These are phyloP conservation scores for Asarcornis scutulata DNA, from an alignment of 2,113 vertebrate genomes.

Conservation along the genomic window DNA sequence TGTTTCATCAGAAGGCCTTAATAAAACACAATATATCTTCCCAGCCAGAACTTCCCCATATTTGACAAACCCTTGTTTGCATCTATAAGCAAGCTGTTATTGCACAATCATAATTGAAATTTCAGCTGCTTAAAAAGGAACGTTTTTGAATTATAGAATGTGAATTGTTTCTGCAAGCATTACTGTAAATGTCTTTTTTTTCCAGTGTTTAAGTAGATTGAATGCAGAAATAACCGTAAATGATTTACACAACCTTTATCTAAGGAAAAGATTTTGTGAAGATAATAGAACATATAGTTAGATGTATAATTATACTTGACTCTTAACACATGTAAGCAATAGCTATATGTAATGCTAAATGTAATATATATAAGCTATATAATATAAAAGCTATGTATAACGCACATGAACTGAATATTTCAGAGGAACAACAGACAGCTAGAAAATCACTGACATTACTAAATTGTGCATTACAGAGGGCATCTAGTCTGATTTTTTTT, in stretches of 20 bases:
- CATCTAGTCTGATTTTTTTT: neutral
- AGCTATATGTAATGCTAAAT: neutral
- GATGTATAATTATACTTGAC: neutral
- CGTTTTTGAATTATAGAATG: neutral
- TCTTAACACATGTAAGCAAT: neutral
- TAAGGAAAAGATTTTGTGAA: neutral
- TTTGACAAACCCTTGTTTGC: neutral
- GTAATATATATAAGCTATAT: no score
- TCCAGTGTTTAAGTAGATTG: neutral
- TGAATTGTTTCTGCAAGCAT: neutral
- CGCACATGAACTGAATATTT: neutral
- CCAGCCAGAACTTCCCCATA: neutral
- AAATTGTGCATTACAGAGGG: neutral
- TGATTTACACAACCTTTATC: neutral
- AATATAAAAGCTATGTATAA: neutral
- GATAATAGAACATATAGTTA: neutral
- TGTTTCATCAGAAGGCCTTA: neutral
- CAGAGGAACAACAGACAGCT: neutral
- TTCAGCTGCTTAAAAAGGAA: neutral
- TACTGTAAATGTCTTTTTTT: neutral
- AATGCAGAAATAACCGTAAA: neutral
- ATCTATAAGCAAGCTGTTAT: neutral
- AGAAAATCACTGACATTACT: neutral
- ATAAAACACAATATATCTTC: neutral
- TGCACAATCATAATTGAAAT: fast-evolving